phyloP scores from a whole-genome alignment of 2,797 vertebrate genomes.

The Scomberomorus guttatus region DNA sequence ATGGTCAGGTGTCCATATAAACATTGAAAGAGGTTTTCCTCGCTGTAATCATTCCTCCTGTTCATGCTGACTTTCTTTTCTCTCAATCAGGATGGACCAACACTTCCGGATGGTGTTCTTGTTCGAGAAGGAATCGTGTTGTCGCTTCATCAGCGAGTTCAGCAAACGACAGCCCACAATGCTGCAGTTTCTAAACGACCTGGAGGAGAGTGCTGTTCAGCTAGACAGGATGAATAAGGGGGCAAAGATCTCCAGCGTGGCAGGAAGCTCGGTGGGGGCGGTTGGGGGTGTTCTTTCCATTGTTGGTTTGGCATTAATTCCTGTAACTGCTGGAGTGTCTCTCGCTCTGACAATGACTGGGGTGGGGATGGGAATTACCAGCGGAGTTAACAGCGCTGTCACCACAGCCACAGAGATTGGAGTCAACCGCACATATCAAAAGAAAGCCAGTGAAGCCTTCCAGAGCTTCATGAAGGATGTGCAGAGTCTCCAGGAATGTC shows the following conservation, averaged over 20 bases:
- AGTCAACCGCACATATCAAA: constrained; percentile 65
- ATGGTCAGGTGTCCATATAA: too few species aligned
- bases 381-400: constrained; percentile 65
- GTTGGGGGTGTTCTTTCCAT: constrained; percentile 79
- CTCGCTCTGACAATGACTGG: constrained; percentile 72
- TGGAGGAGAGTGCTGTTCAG: constrained; percentile 76
- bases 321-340: constrained; percentile 78
- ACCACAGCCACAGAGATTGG: constrained; percentile 70
- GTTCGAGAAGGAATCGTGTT: constrained; percentile 52
- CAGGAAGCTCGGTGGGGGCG: constrained; percentile 80
- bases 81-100: constrained; percentile 68
- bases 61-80: too few species aligned
- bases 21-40: too few species aligned
- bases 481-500: constrained; percentile 49
- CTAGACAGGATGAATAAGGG: constrained; percentile 80
- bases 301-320: constrained; percentile 78
- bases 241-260: constrained; percentile 81
- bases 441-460: constrained; percentile 60
- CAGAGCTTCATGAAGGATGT: constrained; percentile 78
- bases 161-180: constrained; percentile 54
- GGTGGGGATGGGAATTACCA: constrained; percentile 74
- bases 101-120: constrained; percentile 71
- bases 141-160: constrained; percentile 69
- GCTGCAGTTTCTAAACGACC: constrained; percentile 65
- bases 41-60: too few species aligned